Evolutionary conservation across 2,797 vertebrate genomes (phyloP).

Genomic region (Loriculus beryllinus): DNA sequence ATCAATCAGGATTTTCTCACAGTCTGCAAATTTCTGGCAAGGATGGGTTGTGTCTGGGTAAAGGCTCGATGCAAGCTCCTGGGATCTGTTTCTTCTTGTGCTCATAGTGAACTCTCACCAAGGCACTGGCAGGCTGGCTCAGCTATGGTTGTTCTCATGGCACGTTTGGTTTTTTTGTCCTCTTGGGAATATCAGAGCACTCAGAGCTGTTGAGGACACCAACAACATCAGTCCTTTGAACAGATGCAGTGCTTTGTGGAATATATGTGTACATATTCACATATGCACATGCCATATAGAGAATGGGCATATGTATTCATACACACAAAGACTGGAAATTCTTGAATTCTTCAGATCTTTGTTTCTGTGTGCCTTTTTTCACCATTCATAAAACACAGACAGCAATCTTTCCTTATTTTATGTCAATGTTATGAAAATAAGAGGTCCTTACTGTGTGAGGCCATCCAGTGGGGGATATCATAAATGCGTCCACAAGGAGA

Average conservation of each 20-base stretch:
- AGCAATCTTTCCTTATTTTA: neutral
- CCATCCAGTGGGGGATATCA: neutral
- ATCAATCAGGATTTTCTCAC: neutral
- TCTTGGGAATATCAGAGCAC: neutral
- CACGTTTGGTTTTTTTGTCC: neutral
- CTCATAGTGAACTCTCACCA: neutral
- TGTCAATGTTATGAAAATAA: neutral
- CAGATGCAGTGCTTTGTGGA: neutral
- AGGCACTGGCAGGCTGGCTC: neutral
- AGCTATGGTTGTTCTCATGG: fast-evolving
- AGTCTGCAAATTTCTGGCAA: neutral
- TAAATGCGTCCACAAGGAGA: neutral
- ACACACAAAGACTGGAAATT: neutral
- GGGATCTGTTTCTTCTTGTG: neutral
- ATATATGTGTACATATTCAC: neutral
- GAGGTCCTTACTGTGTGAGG: neutral
- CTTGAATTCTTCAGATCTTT: neutral
- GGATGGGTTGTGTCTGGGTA: neutral
- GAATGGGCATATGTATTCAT: neutral
- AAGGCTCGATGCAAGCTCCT: fast-evolving
- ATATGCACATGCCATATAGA: fast-evolving
- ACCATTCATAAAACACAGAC: neutral
- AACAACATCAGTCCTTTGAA: neutral
- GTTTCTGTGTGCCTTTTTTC: neutral
- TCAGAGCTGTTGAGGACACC: neutral